Conservation (phyloP, 1,140 invertebrate species). For the Antheraea pernyi region DNA sequence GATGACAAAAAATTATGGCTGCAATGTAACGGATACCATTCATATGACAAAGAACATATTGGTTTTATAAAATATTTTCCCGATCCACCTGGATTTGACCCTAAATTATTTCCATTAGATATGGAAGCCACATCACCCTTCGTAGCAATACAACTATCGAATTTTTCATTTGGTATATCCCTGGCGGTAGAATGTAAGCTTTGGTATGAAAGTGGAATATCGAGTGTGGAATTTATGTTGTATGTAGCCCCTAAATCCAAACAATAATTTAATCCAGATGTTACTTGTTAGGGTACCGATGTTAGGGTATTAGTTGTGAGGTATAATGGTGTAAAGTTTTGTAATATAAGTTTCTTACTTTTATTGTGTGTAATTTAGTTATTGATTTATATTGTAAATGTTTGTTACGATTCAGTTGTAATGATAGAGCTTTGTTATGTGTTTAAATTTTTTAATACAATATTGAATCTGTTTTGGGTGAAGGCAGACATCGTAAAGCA, state of each 20-base stretch:
- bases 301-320: conserved; percentile 17
- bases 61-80: conserved; percentile 56
- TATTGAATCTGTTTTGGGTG: too few species aligned
- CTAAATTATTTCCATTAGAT: conserved; percentile 42
- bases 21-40: conserved; percentile 50
- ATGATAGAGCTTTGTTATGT: too few species aligned
- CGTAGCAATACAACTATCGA: conserved; percentile 54
- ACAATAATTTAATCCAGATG: conserved; percentile 13
- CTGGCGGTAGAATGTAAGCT: conserved; percentile 57
- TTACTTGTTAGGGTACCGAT: too few species aligned
- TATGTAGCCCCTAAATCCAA: conserved; percentile 43
- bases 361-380: background rate
- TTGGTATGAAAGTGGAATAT: conserved; percentile 51
- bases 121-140: conserved; percentile 39
- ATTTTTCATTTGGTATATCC: conserved; percentile 58
- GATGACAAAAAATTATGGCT: conserved; percentile 53
- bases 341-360: background rate
- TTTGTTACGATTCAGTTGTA: too few species aligned
- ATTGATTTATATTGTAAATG: too few species aligned
- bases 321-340: conserved; percentile 4
- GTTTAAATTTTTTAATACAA: too few species aligned
- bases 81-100: conserved; percentile 61
- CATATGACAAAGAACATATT: conserved; percentile 63
- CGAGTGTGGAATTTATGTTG: conserved; percentile 50
- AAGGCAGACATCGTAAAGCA: too few species aligned